Evolutionary conservation across 2,113 vertebrate species (phyloP).

Genomic region (Burhinus oedicnemus): DNA sequence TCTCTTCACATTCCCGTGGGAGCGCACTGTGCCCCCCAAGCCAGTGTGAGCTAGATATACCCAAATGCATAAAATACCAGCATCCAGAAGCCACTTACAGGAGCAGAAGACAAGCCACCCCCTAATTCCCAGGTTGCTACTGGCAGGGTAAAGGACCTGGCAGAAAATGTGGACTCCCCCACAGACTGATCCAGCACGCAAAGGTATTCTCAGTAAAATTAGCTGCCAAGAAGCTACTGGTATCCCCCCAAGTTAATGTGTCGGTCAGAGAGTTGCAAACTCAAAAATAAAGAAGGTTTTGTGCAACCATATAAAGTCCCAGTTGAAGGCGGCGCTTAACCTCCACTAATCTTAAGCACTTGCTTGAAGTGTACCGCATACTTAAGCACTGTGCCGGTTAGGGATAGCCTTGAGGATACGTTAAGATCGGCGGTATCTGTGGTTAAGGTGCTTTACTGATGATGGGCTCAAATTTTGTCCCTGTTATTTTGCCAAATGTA

Average conservation of each 20-base stretch:
- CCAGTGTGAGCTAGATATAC: background rate
- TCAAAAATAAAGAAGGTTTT: background rate
- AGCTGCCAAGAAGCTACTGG: background rate
- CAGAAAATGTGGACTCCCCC: background rate
- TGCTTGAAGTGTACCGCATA: background rate
- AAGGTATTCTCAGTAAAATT: background rate
- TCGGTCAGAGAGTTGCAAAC: background rate
- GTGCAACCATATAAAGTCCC: background rate
- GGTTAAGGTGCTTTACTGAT: background rate
- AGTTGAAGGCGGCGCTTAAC: rapidly evolving
- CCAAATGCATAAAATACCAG: background rate
- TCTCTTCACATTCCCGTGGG: background rate
- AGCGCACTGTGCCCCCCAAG: background rate
- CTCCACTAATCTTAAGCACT: background rate
- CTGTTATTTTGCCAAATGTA: background rate
- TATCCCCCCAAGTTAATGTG: background rate
- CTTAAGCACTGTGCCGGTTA: background rate
- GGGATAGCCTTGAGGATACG: background rate
- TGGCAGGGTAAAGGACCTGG: background rate
- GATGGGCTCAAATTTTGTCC: background rate
- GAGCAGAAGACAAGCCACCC: background rate
- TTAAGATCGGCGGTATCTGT: background rate
- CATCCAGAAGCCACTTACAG: background rate
- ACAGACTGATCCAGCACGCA: background rate
- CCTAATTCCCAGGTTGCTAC: background rate